Evolutionary conservation across 2,888 invertebrate genomes (phyloP), one percentile per base, ranked within the genome.

Genomic region (Yponomeuta sedellus): DNA sequence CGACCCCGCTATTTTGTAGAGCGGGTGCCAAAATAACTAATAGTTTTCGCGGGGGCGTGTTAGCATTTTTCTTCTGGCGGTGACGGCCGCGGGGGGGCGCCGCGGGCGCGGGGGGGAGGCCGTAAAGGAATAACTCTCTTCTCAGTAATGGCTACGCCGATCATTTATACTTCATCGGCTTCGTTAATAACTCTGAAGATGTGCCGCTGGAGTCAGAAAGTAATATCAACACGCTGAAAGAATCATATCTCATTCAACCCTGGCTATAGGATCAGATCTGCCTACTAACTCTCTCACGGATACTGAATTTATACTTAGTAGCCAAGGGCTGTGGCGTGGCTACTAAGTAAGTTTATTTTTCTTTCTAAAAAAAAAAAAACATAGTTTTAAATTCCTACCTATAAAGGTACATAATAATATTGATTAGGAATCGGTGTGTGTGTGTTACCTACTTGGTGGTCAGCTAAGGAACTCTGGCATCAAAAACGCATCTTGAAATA

Each of bases 1-100:
- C 44, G 12, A 52, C 44, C 44, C 1, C 44, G 16, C 16, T 52
- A 52, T 52, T 52, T 16, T 52, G 16, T 52, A 62, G 59, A 59
- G 59, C 66, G 89, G 90, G 90, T 88, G 90, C 90, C 90, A 88
- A 91, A 90, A 89, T 90, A 90, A 91, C 88, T 90, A 91, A 90
- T 91, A 91, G 90, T 91, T 91, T 89, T 86, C 85, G 88, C 86
- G 90, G 86, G 86, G 90, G 88, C 88, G 90, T 90, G 90, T 91
- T 90, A 90, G 90, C 90, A 91, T 91, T 91, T 90, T 91, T 91
- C 90, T 91, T 91, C 90, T 91, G 90, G 75, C 83, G 82, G 83
- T 91, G 90, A 91, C 90, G 90, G 74, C 66, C 65, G 72, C 71
- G 71, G 69, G 69, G 66, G 34, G 61, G 68, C 70, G 71, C 69